Evolutionary conservation across 1,140 invertebrate genomes (phyloP).

Genomic region (Drosophila kepulauana): DNA sequence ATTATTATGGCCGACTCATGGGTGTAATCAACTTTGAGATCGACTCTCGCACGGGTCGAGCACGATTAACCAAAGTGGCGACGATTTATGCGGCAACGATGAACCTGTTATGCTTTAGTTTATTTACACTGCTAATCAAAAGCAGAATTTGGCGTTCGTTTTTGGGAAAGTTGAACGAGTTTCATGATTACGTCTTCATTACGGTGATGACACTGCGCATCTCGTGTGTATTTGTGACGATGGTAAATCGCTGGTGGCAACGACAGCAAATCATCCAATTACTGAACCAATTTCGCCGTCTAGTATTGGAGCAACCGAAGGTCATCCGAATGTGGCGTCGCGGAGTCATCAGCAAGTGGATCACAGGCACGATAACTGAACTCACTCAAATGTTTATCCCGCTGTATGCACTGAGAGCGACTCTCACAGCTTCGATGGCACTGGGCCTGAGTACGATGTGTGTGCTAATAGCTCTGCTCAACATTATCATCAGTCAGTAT

Average conservation of each 20-base stretch:
- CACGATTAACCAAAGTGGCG: not conserved
- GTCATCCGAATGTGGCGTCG: constrained; percentile 28
- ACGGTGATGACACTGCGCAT: constrained; percentile 32
- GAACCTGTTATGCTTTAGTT: not conserved
- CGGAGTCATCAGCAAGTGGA: constrained; percentile 34
- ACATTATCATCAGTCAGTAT: constrained; percentile 47
- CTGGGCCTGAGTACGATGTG: constrained; percentile 1
- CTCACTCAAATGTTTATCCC: constrained; percentile 13
- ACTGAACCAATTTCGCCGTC: constrained; percentile 2
- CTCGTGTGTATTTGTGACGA: constrained; percentile 37
- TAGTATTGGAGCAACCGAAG: constrained; percentile 32
- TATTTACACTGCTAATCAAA: constrained; percentile 4
- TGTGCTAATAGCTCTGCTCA: constrained; percentile 33
- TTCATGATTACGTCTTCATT: constrained; percentile 55
- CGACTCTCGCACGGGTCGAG: constrained; percentile 7
- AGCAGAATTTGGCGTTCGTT: not conserved
- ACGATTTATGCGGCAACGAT: constrained; percentile 8
- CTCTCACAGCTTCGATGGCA: not conserved
- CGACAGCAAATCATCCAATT: constrained; percentile 31
- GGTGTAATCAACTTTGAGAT: constrained; percentile 43
- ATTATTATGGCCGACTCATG: constrained; percentile 23
- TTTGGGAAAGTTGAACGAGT: not conserved
- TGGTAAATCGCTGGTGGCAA: constrained; percentile 51
- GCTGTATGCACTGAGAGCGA: not conserved
- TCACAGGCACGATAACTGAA: constrained; percentile 26